Evolutionary conservation across 2,888 invertebrate genomes (phyloP).

Genomic region (Rugalucina vietnamica): DNA sequence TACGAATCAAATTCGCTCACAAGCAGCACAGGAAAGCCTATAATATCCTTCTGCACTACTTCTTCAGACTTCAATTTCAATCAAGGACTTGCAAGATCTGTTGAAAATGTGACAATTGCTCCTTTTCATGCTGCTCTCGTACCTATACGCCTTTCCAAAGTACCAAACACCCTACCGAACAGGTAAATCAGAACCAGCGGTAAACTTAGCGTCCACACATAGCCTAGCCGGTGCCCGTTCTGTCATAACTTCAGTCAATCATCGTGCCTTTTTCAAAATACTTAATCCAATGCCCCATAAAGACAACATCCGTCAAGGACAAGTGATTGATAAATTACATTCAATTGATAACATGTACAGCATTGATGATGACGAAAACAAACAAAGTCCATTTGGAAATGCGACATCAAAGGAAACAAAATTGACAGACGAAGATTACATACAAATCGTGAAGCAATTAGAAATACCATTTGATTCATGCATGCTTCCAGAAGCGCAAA

Average conservation of each 20-base stretch:
- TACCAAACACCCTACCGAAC: not conserved
- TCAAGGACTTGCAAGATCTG: not conserved
- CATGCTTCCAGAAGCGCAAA: not conserved
- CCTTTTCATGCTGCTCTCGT: not conserved
- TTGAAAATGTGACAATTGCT: not conserved
- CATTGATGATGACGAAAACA: not conserved
- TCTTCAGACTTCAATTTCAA: not conserved
- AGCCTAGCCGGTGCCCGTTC: not conserved
- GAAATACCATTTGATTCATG: not conserved
- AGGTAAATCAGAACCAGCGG: not conserved
- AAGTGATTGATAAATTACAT: not conserved
- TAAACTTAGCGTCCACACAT: not conserved
- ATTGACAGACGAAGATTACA: conserved; percentile 3
- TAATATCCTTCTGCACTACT: not conserved
- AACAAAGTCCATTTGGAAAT: not conserved
- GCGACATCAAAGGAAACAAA: not conserved
- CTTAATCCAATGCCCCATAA: not conserved
- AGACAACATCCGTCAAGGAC: not conserved
- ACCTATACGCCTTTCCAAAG: conserved; percentile 2
- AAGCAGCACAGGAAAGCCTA: not conserved
- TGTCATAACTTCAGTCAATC: not conserved
- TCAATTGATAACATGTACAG: not conserved
- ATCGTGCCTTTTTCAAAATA: not conserved
- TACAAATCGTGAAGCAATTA: not conserved
- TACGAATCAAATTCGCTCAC: not conserved